phyloP scores from a whole-genome alignment of 1,140 invertebrate genomes.

The Trichogramma pretiosum region DNA sequence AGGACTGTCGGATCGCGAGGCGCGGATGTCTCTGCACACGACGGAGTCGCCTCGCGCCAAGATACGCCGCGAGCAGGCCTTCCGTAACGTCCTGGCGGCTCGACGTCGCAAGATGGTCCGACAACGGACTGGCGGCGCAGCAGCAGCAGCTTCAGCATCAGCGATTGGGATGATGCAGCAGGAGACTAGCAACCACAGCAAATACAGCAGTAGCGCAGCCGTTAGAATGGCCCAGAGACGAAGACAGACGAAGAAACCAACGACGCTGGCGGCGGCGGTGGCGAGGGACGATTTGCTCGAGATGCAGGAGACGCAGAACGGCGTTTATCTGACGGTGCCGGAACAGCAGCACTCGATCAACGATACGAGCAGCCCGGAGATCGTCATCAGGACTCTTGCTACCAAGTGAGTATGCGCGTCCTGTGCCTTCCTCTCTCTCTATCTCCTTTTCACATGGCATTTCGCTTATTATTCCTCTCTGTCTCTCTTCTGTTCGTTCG shows the following conservation, averaged over 20 bases:
- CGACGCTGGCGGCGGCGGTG: neutral
- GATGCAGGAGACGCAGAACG: conserved; percentile 31
- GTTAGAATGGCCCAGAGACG: neutral
- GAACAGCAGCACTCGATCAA: conserved; percentile 5
- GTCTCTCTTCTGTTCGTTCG: neutral
- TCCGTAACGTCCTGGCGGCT: conserved; percentile 29
- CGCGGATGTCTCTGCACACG: conserved; percentile 22
- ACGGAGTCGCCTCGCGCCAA: conserved; percentile 28
- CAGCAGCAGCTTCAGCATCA: conserved; percentile 7
- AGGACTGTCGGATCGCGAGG: too few relatives aligned
- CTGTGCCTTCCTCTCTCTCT: neutral
- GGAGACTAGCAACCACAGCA: neutral
- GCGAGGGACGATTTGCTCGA: conserved; percentile 26
- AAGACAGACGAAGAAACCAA: conserved; percentile 8
- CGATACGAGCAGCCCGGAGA: conserved; percentile 14
- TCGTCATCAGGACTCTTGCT: conserved; percentile 13
- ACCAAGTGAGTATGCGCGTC: neutral
- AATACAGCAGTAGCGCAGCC: neutral
- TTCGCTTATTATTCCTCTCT: neutral
- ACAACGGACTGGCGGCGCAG: conserved; percentile 13
- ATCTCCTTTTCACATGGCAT: neutral
- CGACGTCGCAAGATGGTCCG: conserved; percentile 27
- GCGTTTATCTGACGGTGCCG: conserved; percentile 26
- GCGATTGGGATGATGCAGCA: conserved; percentile 6
- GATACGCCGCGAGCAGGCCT: conserved; percentile 29